phyloP scores from a whole-genome alignment of 2,888 invertebrate genomes.

The Xestia xanthographa region DNA sequence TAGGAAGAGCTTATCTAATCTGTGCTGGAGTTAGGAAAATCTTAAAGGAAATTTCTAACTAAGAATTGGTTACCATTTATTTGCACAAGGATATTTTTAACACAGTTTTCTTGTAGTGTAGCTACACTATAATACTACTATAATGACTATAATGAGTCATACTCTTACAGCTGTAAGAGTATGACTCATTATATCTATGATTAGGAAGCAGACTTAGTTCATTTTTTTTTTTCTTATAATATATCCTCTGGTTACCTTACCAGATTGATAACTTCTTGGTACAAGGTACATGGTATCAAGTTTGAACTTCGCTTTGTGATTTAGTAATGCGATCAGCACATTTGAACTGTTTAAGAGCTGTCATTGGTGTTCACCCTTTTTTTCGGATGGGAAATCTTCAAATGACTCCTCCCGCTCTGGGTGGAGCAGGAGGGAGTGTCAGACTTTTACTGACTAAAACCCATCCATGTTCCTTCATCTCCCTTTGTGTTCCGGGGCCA shows the following conservation, averaged over 20 bases:
- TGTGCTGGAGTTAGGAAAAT: background rate
- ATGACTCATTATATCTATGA: background rate
- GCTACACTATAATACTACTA: too few species aligned
- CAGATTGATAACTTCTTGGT: background rate
- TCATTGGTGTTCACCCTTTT: too few species aligned
- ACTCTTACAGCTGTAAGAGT: background rate
- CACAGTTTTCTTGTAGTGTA: background rate
- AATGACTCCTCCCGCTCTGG: too few species aligned
- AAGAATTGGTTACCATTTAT: background rate
- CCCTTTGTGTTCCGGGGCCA: too few species aligned
- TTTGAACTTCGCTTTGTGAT: background rate
- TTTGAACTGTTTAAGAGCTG: background rate
- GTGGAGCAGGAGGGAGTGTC: too few species aligned
- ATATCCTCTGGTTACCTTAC: background rate
- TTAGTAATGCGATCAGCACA: background rate
- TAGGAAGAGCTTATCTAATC: constrained; percentile 30
- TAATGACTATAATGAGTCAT: too few species aligned
- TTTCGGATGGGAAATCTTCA: too few species aligned
- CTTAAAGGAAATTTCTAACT: background rate
- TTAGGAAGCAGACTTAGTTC: background rate
- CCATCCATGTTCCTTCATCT: too few species aligned
- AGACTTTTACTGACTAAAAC: too few species aligned
- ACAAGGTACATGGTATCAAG: background rate
- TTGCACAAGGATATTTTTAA: background rate
- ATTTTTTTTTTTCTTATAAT: too few species aligned